These are phyloP conservation scores for Platanista minor DNA, from an alignment of 2,113 vertebrate species.

Conservation along the genomic window DNA sequence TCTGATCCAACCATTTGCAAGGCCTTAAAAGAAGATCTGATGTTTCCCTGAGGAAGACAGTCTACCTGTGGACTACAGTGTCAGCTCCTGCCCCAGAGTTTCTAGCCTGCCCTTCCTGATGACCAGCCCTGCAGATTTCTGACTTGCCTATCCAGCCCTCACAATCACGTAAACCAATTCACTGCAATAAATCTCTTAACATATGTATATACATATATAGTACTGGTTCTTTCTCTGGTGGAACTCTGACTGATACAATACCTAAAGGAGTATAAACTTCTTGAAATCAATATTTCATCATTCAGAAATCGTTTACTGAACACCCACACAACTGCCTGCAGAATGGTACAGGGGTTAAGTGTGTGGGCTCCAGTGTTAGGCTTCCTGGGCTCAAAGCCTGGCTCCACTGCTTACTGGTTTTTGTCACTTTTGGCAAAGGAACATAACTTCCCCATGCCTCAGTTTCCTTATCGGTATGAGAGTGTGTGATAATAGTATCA, in stretches of 20 bases:
- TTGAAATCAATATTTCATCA: not conserved
- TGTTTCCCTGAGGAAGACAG: not conserved
- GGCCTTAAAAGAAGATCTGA: not conserved
- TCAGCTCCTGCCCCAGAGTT: not conserved
- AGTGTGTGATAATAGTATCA: not conserved
- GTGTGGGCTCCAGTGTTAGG: no score
- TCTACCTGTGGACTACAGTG: not conserved
- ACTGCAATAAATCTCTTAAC: not conserved
- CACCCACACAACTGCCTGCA: not conserved
- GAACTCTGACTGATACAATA: not conserved
- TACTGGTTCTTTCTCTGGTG: not conserved
- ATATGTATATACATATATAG: not conserved
- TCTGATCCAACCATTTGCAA: not conserved
- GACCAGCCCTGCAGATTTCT: not conserved
- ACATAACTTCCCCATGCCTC: not conserved
- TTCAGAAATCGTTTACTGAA: not conserved
- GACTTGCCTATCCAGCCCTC: not conserved
- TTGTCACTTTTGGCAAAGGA: not conserved
- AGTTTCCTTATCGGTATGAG: not conserved
- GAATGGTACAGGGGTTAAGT: not conserved
- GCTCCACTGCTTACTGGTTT: not conserved
- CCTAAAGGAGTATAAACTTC: not conserved
- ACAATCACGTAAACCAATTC: not conserved
- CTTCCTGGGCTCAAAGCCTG: not conserved
- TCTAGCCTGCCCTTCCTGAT: not conserved